Percentiles rank a stretch among this genome's conserved stretches.
phyloP scores from a whole-genome alignment of 2,797 vertebrate species.

The Protonibea diacanthus region DNA sequence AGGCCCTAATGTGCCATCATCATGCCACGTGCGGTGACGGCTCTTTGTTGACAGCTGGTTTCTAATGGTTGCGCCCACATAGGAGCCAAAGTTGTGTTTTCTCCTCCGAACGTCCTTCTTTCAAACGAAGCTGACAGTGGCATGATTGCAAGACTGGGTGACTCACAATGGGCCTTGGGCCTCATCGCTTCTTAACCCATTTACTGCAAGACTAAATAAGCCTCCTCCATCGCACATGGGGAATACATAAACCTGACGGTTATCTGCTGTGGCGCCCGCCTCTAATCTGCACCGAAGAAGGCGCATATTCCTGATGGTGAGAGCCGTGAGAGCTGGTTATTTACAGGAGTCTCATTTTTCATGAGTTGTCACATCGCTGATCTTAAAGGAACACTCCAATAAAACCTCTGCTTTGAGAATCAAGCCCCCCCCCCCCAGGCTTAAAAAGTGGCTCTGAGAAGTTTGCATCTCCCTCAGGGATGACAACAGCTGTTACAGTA shows the following conservation, averaged over 20 bases:
- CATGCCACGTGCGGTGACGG: constrained; percentile 4
- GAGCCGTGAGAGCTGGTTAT: constrained; percentile 3
- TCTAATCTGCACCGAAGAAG: constrained; percentile 2
- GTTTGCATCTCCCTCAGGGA: not conserved
- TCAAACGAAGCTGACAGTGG: constrained; percentile 21
- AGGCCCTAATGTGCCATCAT: constrained; percentile 44
- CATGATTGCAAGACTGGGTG: constrained; percentile 15
- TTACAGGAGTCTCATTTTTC: constrained; percentile 3
- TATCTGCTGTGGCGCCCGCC: constrained; percentile 25
- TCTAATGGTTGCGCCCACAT: constrained; percentile 22
- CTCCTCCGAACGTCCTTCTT: constrained; percentile 24
- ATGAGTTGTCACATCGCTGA: not conserved
- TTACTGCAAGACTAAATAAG: constrained; percentile 28
- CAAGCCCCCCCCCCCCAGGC: not conserved
- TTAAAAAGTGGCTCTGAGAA: not conserved
- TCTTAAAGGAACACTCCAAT: not conserved
- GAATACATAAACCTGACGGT: constrained; percentile 21
- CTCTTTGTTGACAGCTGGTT: constrained; percentile 59
- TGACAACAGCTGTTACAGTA: not conserved
- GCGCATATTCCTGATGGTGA: not conserved
- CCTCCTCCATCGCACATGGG: constrained; percentile 29
- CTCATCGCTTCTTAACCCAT: constrained; percentile 46
- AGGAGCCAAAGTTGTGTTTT: constrained; percentile 19
- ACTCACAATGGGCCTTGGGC: constrained; percentile 34
- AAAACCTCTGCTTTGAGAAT: not conserved